Conservation (phyloP, 2,113 vertebrate species). For the Lampris incognitus region DNA sequence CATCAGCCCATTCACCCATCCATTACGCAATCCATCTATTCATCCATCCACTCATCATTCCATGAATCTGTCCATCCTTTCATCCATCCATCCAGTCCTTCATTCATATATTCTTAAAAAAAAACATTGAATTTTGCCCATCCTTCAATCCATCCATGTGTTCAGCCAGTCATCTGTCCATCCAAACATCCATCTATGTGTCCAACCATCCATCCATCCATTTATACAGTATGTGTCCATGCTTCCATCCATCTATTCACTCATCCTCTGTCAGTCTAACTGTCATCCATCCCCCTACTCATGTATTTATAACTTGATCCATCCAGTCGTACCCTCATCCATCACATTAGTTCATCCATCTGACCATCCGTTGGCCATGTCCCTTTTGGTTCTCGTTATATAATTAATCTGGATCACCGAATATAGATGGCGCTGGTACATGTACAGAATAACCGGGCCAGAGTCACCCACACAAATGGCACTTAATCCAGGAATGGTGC, state of each 20-base stretch:
- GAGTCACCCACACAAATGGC: conserved; percentile 35
- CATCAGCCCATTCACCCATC: too few relatives aligned
- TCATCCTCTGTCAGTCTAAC: too few relatives aligned
- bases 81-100: conserved; percentile 5
- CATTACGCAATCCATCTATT: too few relatives aligned
- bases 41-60: too few relatives aligned
- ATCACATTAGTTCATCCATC: too few relatives aligned
- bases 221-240: too few relatives aligned
- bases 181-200: not conserved
- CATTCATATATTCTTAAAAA: too few relatives aligned
- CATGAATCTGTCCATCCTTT: not conserved
- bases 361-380: not conserved
- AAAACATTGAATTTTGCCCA: not conserved
- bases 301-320: too few relatives aligned
- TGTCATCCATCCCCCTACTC: too few relatives aligned
- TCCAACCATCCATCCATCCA: conserved; percentile 4
- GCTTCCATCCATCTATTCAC: too few relatives aligned
- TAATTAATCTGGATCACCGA: conserved; percentile 46
- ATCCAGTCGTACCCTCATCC: too few relatives aligned
- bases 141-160: too few relatives aligned
- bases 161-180: not conserved
- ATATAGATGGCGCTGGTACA: conserved; percentile 11
- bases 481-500: conserved; percentile 62
- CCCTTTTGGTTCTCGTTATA: conserved; percentile 34
- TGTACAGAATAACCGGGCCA: conserved; percentile 8